Evolutionary conservation across 2,113 vertebrate species (phyloP), one percentile per base, ranked within the genome.

Genomic region (Catharus minimus): DNA sequence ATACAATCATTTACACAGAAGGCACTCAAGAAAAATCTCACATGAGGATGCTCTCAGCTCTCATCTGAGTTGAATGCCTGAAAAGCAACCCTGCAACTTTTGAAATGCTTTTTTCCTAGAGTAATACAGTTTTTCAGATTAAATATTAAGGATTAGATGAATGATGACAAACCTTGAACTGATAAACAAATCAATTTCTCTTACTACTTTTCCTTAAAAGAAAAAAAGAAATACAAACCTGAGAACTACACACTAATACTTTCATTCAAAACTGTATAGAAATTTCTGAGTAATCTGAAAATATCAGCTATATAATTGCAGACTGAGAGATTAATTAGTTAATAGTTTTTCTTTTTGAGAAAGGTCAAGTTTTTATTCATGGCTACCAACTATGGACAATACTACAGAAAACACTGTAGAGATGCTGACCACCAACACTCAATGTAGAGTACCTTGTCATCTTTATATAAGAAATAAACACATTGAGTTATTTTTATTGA

Each of bases 11-110:
- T 55, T 26, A 46, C 36, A 86, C 30, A 88, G 64, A 93, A 92
- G 66, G 24, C 52, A 58, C 22, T 86, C 43, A 84, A 67, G 56
- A 95, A 92, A 84, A 88, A 79, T 38, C 50, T 89, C 32, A 62
- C 27, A 79, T 82, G 16, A 28, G n/a, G 36, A 79, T 74, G 20
- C 17, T 68, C 58, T 92, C 56, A 73, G 50, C 32, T 85, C 50
- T 93, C 65, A 72, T 60, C 57, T 76, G n/a, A 93, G 39, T 5
- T 78, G 72, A 88, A 62, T 57, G 56, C 12, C 32, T 88, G 50
- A 87, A 94, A 91, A 88, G 43, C 64, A 94, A 93, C 67, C 60
- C 78, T 75, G 55, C 12, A 73, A 84, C 43, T 82, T 85, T 53
- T 38, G 14, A 90, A 94, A 88, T 58, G 20, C 6, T 92, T 24